phyloP scores from a whole-genome alignment of 2,113 vertebrate genomes.

The Lontra canadensis region DNA sequence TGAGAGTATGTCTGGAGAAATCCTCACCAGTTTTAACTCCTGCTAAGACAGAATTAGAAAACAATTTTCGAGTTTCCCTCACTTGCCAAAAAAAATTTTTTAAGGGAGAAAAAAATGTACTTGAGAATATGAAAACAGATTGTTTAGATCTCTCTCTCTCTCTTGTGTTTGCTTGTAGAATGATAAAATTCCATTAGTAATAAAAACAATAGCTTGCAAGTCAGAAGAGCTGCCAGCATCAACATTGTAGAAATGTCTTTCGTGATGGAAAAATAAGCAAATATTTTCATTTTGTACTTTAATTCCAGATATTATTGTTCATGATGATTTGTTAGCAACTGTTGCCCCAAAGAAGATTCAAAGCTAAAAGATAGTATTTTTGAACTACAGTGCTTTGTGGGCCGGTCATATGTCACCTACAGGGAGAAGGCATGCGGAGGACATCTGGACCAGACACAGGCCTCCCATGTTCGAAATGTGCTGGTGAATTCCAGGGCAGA shows the following conservation, averaged over 20 bases:
- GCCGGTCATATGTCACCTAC: slow-evolving; percentile 59
- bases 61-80: background rate
- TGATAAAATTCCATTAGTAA: slow-evolving; percentile 71
- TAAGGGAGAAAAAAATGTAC: background rate
- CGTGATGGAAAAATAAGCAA: slow-evolving; percentile 44
- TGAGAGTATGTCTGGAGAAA: background rate
- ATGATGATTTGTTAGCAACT: slow-evolving; percentile 71
- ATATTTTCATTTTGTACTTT: slow-evolving; percentile 60
- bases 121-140: slow-evolving; percentile 48
- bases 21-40: background rate
- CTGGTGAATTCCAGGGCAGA: background rate
- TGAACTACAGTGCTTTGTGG: slow-evolving; percentile 51
- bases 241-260: slow-evolving; percentile 61
- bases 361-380: slow-evolving; percentile 72
- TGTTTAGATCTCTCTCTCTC: slow-evolving; percentile 63
- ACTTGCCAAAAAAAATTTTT: background rate
- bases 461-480: background rate
- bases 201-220: slow-evolving; percentile 73
- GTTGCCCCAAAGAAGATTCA: slow-evolving; percentile 67
- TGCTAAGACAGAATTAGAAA: slow-evolving; percentile 6
- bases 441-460: background rate
- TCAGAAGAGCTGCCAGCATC: slow-evolving; percentile 53
- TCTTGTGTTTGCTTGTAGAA: slow-evolving; percentile 1
- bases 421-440: slow-evolving; percentile 4
- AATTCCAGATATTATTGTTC: slow-evolving; percentile 78